These are phyloP conservation scores for Danio tinwini DNA, from an alignment of 2,797 vertebrate species.

Conservation along the genomic window DNA sequence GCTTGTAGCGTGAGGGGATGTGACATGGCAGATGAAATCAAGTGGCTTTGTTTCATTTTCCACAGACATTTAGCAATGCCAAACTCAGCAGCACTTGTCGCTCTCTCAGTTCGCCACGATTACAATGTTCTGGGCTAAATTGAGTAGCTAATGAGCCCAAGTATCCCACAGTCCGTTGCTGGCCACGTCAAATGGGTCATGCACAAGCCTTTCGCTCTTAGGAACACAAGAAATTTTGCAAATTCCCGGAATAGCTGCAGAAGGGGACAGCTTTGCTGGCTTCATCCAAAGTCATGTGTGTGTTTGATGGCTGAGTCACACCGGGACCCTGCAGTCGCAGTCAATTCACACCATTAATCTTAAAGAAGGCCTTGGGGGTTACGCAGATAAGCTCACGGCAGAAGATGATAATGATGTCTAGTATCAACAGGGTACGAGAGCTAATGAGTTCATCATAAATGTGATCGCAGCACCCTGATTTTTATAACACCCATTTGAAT, in stretches of 20 bases:
- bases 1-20: not conserved
- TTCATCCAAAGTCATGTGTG: conserved; percentile 42
- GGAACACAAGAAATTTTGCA: conserved; percentile 35
- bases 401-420: conserved; percentile 34
- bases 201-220: conserved; percentile 5
- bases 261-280: conserved; percentile 65
- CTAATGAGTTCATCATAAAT: conserved; percentile 25
- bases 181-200: conserved; percentile 21
- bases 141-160: not conserved
- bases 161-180: not conserved
- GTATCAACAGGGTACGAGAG: not conserved
- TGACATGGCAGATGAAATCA: not conserved
- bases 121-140: not conserved
- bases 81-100: not conserved
- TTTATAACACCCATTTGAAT: not conserved
- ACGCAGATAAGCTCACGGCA: not conserved
- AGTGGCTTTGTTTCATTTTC: not conserved
- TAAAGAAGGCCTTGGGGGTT: conserved; percentile 9
- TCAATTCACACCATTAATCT: conserved; percentile 32
- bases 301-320: conserved; percentile 72
- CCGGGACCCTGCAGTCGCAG: conserved; percentile 56
- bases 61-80: not conserved
- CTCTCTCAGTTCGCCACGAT: not conserved
- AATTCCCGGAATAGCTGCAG: conserved; percentile 75
- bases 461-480: not conserved